Percentiles rank a stretch among this genome's conserved stretches.
Evolutionary conservation across 2,888 invertebrate genomes (phyloP).

Genomic region (Spialia ferax): DNA sequence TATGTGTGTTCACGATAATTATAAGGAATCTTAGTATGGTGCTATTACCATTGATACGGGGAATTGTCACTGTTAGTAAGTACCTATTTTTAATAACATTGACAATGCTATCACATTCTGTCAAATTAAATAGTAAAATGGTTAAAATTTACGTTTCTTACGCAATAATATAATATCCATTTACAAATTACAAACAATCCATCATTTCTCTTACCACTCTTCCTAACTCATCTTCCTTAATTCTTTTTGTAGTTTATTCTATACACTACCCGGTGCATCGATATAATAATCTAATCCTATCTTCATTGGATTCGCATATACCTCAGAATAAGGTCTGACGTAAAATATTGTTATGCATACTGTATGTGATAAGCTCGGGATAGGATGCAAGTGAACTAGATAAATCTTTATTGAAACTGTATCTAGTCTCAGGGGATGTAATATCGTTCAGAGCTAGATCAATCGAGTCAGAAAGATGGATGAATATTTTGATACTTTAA

Average conservation of each 20-base stretch:
- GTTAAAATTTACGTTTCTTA: too few relatives aligned
- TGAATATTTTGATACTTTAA: constrained; percentile 13
- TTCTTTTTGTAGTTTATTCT: background rate
- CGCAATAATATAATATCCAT: too few relatives aligned
- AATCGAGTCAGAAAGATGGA: constrained; percentile 35
- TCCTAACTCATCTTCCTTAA: too few relatives aligned
- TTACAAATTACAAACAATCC: too few relatives aligned
- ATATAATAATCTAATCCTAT: background rate
- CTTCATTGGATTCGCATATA: constrained; percentile 12
- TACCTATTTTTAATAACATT: too few relatives aligned
- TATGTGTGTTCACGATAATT: too few relatives aligned
- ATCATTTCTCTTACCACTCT: too few relatives aligned
- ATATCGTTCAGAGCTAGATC: constrained; percentile 34
- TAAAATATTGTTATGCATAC: constrained; percentile 41
- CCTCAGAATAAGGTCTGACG: constrained; percentile 22
- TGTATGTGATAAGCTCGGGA: constrained; percentile 35
- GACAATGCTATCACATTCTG: too few relatives aligned
- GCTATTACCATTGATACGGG: too few relatives aligned
- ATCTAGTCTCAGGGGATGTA: constrained; percentile 41
- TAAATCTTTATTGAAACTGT: constrained; percentile 41
- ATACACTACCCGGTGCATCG: constrained; percentile 12
- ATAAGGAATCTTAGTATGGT: too few relatives aligned
- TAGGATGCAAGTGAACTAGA: constrained; percentile 37
- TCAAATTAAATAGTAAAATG: too few relatives aligned
- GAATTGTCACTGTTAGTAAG: too few relatives aligned